Evolutionary conservation across 2,888 invertebrate genomes (phyloP).

Genomic region (Amiota minor): DNA sequence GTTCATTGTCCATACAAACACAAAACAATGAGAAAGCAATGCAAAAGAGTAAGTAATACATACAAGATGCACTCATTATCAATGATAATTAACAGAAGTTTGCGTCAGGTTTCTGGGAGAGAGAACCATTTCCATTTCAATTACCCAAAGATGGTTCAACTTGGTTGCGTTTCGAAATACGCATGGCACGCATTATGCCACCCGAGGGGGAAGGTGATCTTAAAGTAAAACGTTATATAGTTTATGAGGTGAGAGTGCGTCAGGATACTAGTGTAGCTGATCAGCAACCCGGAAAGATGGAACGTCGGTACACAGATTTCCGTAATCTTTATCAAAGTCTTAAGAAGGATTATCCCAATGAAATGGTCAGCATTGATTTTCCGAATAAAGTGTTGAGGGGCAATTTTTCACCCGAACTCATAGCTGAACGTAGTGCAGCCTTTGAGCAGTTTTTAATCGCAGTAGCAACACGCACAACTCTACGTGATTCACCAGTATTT

Average conservation of each 20-base stretch:
- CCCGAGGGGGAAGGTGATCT: conserved; percentile 75
- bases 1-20: conserved; percentile 64
- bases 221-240: conserved; percentile 79
- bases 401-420: conserved; percentile 81
- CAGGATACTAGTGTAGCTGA: conserved; percentile 76
- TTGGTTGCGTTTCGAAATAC: conserved; percentile 77
- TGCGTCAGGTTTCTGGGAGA: conserved; percentile 68
- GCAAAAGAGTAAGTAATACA: conserved; percentile 56
- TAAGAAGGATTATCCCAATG: conserved; percentile 76
- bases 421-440: conserved; percentile 78
- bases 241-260: conserved; percentile 80
- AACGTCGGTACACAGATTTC: conserved; percentile 83
- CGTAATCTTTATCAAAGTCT: conserved; percentile 78
- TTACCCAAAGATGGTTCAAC: conserved; percentile 64
- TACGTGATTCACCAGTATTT: conserved; percentile 77
- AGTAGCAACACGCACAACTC: conserved; percentile 75
- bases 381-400: conserved; percentile 82
- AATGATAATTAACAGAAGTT: neutral
- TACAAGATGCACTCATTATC: neutral
- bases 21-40: conserved; percentile 47
- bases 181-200: conserved; percentile 79
- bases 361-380: conserved; percentile 76
- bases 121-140: conserved; percentile 51
- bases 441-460: conserved; percentile 79
- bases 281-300: conserved; percentile 78